Conservation (phyloP, 2,888 invertebrate species). For the Cataglyphis albicans region DNA sequence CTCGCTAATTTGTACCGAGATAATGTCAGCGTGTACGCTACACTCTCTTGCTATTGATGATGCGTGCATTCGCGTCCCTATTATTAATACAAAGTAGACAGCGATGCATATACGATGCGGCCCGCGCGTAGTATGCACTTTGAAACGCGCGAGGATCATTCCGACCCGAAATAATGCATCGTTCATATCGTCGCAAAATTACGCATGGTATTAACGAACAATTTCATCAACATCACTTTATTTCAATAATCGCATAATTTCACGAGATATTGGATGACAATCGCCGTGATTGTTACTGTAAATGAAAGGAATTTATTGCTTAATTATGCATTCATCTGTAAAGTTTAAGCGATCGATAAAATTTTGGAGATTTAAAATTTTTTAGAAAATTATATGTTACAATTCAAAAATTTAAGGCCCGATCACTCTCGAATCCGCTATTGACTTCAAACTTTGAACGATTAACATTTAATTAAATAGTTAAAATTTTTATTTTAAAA, state of each 20-base stretch:
- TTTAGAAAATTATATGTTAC: not conserved
- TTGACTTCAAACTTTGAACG: not conserved
- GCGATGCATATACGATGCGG: conserved; percentile 36
- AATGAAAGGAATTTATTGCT: not conserved
- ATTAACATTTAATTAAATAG: not conserved
- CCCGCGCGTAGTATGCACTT: conserved; percentile 7
- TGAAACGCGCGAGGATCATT: conserved; percentile 46
- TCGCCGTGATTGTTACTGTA: not conserved
- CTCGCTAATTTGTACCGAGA: conserved; percentile 54
- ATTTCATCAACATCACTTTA: conserved; percentile 43
- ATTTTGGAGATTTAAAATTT: not conserved
- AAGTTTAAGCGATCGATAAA: not conserved
- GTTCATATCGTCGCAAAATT: conserved; percentile 19
- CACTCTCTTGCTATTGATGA: conserved; percentile 32
- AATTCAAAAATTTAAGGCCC: not conserved
- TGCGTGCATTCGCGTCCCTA: conserved; percentile 44
- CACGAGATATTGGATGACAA: not conserved
- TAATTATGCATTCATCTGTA: not conserved
- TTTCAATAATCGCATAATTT: conserved; percentile 45
- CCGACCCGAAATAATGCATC: conserved; percentile 32
- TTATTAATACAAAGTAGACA: conserved; percentile 58
- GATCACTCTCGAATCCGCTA: not conserved
- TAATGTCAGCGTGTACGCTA: conserved; percentile 48
- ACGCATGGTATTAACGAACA: conserved; percentile 21
- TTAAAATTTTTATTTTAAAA: not conserved